These are phyloP conservation scores for Heterohyrax brucei DNA, from an alignment of 2,797 vertebrate species.

Conservation along the genomic window DNA sequence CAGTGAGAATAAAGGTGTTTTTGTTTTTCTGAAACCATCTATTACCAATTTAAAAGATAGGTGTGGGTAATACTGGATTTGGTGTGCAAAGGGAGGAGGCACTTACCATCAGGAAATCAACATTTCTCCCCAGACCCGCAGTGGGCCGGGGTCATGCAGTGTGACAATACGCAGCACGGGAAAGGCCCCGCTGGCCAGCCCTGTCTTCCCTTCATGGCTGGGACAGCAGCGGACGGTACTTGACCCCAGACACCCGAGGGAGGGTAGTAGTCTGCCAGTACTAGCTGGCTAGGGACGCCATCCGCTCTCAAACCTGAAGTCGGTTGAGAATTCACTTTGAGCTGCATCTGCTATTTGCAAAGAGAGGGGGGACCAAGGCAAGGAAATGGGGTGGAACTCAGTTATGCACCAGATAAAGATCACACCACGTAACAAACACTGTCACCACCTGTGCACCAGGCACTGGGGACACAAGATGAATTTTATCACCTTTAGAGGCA, in stretches of 20 bases:
- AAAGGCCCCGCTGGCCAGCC: too few relatives aligned
- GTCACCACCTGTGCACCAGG: neutral
- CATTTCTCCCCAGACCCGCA: neutral
- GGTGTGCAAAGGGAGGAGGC: neutral
- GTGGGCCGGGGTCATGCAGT: too few relatives aligned
- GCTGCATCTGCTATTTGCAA: neutral
- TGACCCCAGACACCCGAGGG: neutral
- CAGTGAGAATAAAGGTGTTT: slow-evolving; percentile 43
- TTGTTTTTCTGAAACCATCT: neutral
- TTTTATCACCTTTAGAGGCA: neutral
- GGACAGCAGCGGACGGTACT: too few relatives aligned
- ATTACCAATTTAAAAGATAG: neutral
- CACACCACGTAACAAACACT: too few relatives aligned
- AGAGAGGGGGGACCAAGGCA: neutral
- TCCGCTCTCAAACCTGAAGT: neutral
- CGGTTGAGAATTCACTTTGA: neutral
- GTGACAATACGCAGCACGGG: neutral
- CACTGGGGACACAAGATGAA: neutral
- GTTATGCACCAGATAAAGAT: neutral
- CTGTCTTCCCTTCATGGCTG: neutral
- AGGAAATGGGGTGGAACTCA: neutral
- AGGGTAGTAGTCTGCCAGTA: neutral
- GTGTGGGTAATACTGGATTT: neutral
- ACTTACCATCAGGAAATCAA: accelerated
- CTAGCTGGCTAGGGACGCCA: neutral